phyloP scores from a whole-genome alignment of 2,888 invertebrate genomes.

The Polyommatus icarus region DNA sequence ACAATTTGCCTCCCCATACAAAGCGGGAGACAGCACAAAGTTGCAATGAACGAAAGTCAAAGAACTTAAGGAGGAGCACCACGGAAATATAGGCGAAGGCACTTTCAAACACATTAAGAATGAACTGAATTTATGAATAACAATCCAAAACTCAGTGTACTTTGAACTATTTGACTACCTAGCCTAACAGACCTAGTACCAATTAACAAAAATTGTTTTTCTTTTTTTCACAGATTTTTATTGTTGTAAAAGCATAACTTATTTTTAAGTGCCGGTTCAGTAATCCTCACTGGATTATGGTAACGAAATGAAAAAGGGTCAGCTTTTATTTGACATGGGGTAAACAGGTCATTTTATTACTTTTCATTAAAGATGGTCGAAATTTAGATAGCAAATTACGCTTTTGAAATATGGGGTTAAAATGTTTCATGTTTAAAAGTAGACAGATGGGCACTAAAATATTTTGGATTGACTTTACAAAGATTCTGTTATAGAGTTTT shows the following conservation, averaged over 20 bases:
- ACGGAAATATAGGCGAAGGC: no score
- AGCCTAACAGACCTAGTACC: no score
- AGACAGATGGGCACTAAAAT: not conserved
- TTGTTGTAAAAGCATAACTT: conserved; percentile 32
- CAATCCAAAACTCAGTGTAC: no score
- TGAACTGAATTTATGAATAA: no score
- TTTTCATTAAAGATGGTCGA: conserved; percentile 4
- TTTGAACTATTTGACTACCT: no score
- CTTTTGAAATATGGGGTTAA: not conserved
- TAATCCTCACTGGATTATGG: conserved; percentile 25
- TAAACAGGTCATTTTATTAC: conserved; percentile 16
- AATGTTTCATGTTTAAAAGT: not conserved
- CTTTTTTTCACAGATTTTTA: conserved; percentile 33
- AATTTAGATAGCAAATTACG: not conserved
- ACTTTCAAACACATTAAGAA: no score
- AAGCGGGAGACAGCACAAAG: no score
- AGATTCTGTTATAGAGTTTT: no score
- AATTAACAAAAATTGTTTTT: no score
- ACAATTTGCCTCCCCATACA: no score
- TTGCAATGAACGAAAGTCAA: no score
- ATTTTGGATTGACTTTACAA: not conserved
- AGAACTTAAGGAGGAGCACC: no score
- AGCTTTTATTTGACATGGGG: conserved; percentile 22
- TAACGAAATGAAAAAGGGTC: conserved; percentile 27
- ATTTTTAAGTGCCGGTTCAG: conserved; percentile 10